Conservation (phyloP, 2,888 invertebrate species). For the Ichneumoninae sp. region DNA sequence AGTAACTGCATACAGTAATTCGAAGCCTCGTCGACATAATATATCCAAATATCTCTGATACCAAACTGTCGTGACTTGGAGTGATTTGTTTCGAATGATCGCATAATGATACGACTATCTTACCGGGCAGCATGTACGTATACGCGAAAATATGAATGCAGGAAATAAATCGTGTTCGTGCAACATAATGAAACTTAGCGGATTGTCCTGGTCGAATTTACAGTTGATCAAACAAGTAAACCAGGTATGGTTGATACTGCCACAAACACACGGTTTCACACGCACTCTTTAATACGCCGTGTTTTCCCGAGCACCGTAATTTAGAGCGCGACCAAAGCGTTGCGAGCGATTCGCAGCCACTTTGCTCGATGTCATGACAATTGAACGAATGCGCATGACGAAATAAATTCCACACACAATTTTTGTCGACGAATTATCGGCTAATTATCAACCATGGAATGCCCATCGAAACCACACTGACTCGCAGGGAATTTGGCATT, state of each 20-base stretch:
- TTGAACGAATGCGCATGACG: not conserved
- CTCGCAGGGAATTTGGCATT: not conserved
- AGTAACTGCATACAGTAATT: not conserved
- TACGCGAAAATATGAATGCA: not conserved
- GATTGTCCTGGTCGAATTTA: not conserved
- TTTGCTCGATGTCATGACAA: not conserved
- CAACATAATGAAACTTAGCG: constrained; percentile 1
- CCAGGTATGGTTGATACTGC: constrained; percentile 14
- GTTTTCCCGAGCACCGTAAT: constrained; percentile 1
- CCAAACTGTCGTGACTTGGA: constrained; percentile 2
- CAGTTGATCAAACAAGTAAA: constrained; percentile 5
- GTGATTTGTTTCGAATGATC: not conserved
- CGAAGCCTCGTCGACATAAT: not conserved
- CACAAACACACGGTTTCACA: constrained; percentile 11
- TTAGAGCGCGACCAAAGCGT: not conserved
- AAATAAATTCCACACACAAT: constrained; percentile 1
- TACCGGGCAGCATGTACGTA: not conserved
- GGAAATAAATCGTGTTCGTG: not conserved
- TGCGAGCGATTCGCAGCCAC: not conserved
- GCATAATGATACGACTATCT: not conserved
- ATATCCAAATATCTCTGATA: not conserved
- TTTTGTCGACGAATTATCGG: not conserved
- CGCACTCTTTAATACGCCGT: not conserved
- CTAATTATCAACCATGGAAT: not conserved
- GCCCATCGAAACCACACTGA: not conserved